Evolutionary conservation across 2,797 vertebrate genomes (phyloP).

Genomic region (Dromococcyx pavoninus): DNA sequence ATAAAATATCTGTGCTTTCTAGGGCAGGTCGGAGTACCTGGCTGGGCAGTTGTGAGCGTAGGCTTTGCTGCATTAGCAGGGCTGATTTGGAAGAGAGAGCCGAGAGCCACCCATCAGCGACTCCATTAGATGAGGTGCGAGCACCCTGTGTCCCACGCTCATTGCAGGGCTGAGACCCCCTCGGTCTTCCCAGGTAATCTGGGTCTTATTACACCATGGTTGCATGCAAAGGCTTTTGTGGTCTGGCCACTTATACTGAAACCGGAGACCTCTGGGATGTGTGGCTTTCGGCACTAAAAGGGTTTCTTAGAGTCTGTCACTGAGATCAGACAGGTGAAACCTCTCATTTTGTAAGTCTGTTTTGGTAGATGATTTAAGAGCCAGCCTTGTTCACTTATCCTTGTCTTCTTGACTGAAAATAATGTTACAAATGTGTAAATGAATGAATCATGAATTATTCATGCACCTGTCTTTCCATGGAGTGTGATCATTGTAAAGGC

Average conservation of each 20-base stretch:
- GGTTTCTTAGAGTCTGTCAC: background rate
- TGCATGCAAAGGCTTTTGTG: background rate
- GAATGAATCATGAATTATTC: background rate
- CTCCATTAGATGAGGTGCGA: rapidly evolving
- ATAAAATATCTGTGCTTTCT: background rate
- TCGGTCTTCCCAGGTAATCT: background rate
- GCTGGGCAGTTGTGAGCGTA: rapidly evolving
- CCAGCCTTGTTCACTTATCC: background rate
- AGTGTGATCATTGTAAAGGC: rapidly evolving
- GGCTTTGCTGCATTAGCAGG: rapidly evolving
- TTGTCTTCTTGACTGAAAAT: background rate
- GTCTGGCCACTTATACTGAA: background rate
- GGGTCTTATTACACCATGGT: rapidly evolving
- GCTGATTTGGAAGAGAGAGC: background rate
- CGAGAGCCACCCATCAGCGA: background rate
- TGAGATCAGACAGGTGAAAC: background rate
- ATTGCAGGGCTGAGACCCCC: background rate
- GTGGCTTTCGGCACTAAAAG: background rate
- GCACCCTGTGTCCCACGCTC: rapidly evolving
- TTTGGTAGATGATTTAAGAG: background rate
- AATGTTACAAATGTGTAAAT: background rate
- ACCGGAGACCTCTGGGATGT: background rate
- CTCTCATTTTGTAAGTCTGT: background rate
- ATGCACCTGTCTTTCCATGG: background rate
- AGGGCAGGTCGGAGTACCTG: background rate